Base-by-base conservation (phyloP, 2,797 vertebrate genomes). In the Notoglanidium macrostoma region DNA sequence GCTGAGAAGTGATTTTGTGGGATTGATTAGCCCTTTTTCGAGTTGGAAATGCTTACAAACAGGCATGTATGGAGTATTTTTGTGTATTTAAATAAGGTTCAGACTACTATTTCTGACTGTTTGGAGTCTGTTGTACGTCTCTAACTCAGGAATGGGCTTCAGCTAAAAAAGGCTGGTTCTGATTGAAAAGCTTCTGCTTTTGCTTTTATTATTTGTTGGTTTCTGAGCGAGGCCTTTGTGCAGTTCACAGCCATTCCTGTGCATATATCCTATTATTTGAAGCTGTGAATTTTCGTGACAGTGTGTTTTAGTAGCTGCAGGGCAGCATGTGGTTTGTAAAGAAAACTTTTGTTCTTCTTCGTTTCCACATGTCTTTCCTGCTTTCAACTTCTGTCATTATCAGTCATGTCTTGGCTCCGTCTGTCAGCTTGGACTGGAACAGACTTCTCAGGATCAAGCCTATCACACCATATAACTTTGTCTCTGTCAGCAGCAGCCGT, bases 271-370 rank as follows among this genome's bases (percentile, higher is more conserved):
- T 85, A 91, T 90, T 89, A 88, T 90, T 89, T 89, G 29, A 89
- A 90, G 88, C 85, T 93, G 89, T 91, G 87, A 89, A 88, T 89
- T 90, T 89, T 82, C 63, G 90, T 90, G 72, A 89, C 87, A 89
- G 46, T 44, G 49, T 57, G 74, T 84, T 85, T 88, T 73, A 86
- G 80, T 84, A 76, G 77, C 77, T 89, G 26, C 73, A 90, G 88
- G 90, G 77, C 84, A 88, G 86, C 88, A 90, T 92, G 72, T 93
- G 87, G 76, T 89, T 84, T 84, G 90, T 81, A 67, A 79, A 15
- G 90, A 61, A 51, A 29, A 67, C n/a, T 17, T 89, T 83, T 85
- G 87, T 89, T 76, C 92, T 74, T 92, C 74, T 92, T 65, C 86
- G 1, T 86, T 86, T 84, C 70, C 57, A 76, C 61, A n/a, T 79